A percentile compares a stretch with the other conserved stretches of the same genome.
These are phyloP conservation scores for Drosophila koepferae DNA, from an alignment of 2,888 invertebrate species.

Conservation along the genomic window DNA sequence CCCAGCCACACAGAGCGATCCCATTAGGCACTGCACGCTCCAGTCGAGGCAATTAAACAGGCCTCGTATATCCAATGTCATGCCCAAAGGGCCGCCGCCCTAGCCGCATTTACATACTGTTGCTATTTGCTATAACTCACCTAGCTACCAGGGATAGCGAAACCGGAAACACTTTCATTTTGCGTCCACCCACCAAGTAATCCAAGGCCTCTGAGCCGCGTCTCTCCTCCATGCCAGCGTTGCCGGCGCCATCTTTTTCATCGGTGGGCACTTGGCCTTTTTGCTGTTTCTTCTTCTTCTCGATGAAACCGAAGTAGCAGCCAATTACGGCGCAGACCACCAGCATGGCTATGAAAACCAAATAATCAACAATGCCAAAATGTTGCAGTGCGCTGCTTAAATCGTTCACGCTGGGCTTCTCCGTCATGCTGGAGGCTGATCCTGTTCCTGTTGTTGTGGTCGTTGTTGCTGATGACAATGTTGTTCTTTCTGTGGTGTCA, in stretches of 20 bases:
- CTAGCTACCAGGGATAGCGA: conserved; percentile 94
- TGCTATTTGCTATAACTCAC: conserved; percentile 84
- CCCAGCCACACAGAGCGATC: conserved; percentile 19
- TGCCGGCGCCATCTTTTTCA: conserved; percentile 57
- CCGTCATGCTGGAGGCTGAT: conserved; percentile 26
- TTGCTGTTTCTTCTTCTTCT: conserved; percentile 85
- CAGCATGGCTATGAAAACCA: conserved; percentile 92
- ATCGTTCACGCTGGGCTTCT: conserved; percentile 81
- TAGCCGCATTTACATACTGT: conserved; percentile 45
- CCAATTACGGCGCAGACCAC: conserved; percentile 92
- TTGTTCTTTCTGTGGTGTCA: conserved; percentile 1
- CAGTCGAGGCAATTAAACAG: conserved; percentile 50
- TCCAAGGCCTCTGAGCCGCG: conserved; percentile 86
- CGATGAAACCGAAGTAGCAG: conserved; percentile 92
- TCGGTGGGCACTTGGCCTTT: conserved; percentile 42
- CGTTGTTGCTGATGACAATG: conserved; percentile 4
- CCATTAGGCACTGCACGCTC: conserved; percentile 18
- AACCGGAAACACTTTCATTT: conserved; percentile 93
- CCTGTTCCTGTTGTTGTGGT: conserved; percentile 3
- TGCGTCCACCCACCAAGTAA: conserved; percentile 92
- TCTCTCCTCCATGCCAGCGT: conserved; percentile 66
- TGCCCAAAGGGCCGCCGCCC: conserved; percentile 1
- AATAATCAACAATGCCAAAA: conserved; percentile 91
- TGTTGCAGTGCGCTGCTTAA: conserved; percentile 87
- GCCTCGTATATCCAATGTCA: conserved; percentile 28